Base-by-base conservation (phyloP, 1,140 invertebrate genomes). In the Meloidogyne floridensis region DNA sequence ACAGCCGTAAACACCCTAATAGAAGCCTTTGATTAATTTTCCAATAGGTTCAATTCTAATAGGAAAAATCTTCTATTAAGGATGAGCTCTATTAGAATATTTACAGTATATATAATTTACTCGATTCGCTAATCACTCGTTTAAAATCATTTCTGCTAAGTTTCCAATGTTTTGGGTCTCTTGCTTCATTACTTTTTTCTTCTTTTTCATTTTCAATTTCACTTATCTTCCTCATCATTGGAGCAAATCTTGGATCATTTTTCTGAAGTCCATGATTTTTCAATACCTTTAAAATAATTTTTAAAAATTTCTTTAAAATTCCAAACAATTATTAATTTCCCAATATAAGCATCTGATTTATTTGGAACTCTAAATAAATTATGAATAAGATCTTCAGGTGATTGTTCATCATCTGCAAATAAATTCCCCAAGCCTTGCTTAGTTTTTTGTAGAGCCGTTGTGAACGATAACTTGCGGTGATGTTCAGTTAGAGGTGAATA, bases 341-440 rank as follows among this genome's bases (percentile, higher is more conserved):
- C 86, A 56, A 87, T 88, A 15, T 86, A 88, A 20, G 86, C 86
- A 59, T 87, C 85, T 65, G 81, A 76, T 72, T 87, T 88, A 70
- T 87, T 85, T 7, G 86, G 86, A n/a, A 87, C 79, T 76, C 88
- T 87, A 85, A 87, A 87, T 32, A 87, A 13, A 53, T 87, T 84
- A 72, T 83, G 87, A 75, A 87, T 87, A 13, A 87, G 81, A 9
- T 88, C 85, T 82, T 87, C 86, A 15, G 87, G 76, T n/a, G 86
- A 86, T 54, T 77, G 81, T 51, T 88, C 83, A 32, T 87, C 79
- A 42, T 56, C 77, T 11, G 82, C 85, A 47, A 87, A 86, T 8
- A 85, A 56, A 71, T 86, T 87, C 13, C 69, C 70, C 11, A 86
- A 65, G 7, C 85, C 82, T 18, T 84, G 71, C 18, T 73, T 80